phyloP scores from a whole-genome alignment of 2,888 invertebrate species.

The Ophion ellenae region DNA sequence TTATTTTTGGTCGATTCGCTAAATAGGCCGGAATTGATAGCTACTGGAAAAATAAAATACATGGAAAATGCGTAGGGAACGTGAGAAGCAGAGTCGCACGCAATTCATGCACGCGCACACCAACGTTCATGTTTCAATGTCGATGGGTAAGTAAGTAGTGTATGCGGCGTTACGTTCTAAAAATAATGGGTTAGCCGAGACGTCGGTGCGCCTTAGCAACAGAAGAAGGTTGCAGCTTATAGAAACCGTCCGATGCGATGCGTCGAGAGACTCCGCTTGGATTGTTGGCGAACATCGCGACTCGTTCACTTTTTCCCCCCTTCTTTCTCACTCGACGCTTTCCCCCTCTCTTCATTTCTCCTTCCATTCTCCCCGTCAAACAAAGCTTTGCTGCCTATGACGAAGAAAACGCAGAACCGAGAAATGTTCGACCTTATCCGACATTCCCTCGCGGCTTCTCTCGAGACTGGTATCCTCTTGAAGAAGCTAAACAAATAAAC shows the following conservation, averaged over 20 bases:
- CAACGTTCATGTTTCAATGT: background rate
- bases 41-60: no score
- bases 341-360: conserved; percentile 6
- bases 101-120: background rate
- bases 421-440: background rate
- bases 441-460: conserved; percentile 1
- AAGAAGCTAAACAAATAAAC: background rate
- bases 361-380: conserved; percentile 1
- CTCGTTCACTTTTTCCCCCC: conserved; percentile 6
- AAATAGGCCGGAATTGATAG: no score
- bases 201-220: conserved; percentile 69
- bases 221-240: conserved; percentile 59
- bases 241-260: conserved; percentile 52
- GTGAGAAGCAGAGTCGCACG: background rate
- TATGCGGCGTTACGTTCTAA: conserved; percentile 66
- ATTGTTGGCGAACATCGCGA: conserved; percentile 37
- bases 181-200: conserved; percentile 67
- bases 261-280: conserved; percentile 34
- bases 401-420: conserved; percentile 8
- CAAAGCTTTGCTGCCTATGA: conserved; percentile 20
- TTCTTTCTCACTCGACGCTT: background rate
- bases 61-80: background rate
- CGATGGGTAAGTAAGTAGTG: conserved; percentile 47
- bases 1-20: no score
- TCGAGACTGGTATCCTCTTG: background rate